phyloP scores from a whole-genome alignment of 2,113 vertebrate genomes.

The Myanophis thanlyinensis region DNA sequence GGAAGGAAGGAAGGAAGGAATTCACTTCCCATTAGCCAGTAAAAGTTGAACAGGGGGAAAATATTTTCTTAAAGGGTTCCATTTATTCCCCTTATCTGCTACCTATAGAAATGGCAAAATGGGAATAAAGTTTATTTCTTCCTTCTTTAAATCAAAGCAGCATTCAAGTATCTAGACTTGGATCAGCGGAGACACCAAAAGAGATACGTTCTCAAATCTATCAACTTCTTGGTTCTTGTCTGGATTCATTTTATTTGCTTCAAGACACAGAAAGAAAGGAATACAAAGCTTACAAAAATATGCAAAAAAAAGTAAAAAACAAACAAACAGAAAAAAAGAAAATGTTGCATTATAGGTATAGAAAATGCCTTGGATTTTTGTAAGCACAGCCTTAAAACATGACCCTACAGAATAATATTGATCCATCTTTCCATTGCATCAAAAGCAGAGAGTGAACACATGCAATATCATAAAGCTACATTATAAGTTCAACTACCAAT shows the following conservation, averaged over 20 bases:
- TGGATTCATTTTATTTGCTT: background rate
- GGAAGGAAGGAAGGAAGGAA: background rate
- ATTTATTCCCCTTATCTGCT: background rate
- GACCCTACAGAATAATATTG: background rate
- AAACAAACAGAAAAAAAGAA: background rate
- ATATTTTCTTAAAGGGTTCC: background rate
- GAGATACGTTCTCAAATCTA: background rate
- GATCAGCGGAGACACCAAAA: background rate
- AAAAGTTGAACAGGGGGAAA: background rate
- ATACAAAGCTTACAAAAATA: background rate
- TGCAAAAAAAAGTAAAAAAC: background rate
- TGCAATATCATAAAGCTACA: background rate
- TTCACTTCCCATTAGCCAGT: background rate
- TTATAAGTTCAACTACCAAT: background rate
- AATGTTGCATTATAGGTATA: background rate
- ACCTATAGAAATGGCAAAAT: background rate
- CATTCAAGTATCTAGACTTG: background rate
- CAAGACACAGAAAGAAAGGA: background rate
- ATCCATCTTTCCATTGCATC: background rate
- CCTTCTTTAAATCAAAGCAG: background rate
- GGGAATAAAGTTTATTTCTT: background rate
- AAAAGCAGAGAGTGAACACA: background rate
- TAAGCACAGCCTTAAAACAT: background rate
- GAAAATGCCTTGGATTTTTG: background rate
- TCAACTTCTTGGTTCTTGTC: background rate